phyloP scores from a whole-genome alignment of 2,113 vertebrate species.

The Colistium nudipinnis region DNA sequence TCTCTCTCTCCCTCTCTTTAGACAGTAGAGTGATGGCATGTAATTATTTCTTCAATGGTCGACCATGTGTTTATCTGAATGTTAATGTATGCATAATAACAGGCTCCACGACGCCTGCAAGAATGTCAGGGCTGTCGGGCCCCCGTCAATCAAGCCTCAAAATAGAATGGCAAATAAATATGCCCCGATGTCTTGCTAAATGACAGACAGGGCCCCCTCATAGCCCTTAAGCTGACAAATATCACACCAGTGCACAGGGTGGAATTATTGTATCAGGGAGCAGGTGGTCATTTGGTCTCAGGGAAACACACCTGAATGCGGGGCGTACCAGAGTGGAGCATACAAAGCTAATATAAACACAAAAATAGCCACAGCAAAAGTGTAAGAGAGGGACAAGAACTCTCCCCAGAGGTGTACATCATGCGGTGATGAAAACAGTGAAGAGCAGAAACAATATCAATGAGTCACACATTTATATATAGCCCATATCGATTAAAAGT shows the following conservation, averaged over 20 bases:
- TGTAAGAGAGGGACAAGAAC: conserved; percentile 7
- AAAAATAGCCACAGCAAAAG: background rate
- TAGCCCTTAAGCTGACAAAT: conserved; percentile 84
- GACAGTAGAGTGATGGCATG: conserved; percentile 90
- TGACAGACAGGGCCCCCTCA: conserved; percentile 83
- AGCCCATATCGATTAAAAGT: conserved; percentile 60
- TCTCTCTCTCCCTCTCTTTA: conserved; percentile 83
- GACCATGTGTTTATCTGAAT: conserved; percentile 98
- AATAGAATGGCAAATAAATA: conserved; percentile 93
- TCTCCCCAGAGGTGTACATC: conserved; percentile 25
- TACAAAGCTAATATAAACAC: conserved; percentile 2
- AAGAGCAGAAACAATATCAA: conserved; percentile 39
- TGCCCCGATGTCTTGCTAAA: conserved; percentile 83
- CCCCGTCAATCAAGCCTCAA: conserved; percentile 92
- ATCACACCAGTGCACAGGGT: conserved; percentile 63
- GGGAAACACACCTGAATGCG: conserved; percentile 37
- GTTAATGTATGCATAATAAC: conserved; percentile 99
- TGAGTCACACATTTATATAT: conserved; percentile 41
- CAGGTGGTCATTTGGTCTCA: conserved; percentile 59
- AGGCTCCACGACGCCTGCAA: conserved; percentile 87
- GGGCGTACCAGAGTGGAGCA: conserved; percentile 18
- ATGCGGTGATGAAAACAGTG: conserved; percentile 19
- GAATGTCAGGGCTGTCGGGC: conserved; percentile 92
- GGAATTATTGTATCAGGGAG: conserved; percentile 75
- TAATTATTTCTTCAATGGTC: conserved; percentile 95